A percentile compares a stretch with the other conserved stretches of the same genome.
These are phyloP conservation scores for Hipposideros larvatus DNA, from an alignment of 2,797 vertebrate species.

Conservation along the genomic window DNA sequence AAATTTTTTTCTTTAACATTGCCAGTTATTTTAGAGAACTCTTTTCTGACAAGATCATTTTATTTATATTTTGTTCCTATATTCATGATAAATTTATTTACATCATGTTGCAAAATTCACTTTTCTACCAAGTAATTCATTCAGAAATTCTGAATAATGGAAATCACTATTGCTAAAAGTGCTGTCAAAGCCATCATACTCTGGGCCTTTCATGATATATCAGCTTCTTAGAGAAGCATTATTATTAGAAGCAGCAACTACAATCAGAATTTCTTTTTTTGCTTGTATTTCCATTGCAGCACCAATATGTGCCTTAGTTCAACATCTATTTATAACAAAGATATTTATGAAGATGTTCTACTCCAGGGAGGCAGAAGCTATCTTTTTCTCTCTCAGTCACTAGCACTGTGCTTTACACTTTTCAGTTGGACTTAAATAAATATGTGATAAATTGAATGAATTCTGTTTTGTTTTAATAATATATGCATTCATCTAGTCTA, in stretches of 20 bases:
- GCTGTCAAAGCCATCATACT: neutral
- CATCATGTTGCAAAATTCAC: neutral
- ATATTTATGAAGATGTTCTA: slow-evolving; percentile 55
- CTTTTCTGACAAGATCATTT: neutral
- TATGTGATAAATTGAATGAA: slow-evolving; percentile 66
- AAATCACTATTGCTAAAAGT: neutral
- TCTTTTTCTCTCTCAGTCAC: neutral
- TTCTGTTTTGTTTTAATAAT: slow-evolving; percentile 53
- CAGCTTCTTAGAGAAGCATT: neutral
- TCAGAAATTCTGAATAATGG: slow-evolving; percentile 26
- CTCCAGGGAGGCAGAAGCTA: neutral
- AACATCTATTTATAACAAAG: neutral
- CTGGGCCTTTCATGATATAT: neutral
- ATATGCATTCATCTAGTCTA: neutral
- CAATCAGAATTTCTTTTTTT: neutral
- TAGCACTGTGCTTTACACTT: slow-evolving; percentile 28
- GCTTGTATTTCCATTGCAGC: neutral
- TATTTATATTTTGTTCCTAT: neutral
- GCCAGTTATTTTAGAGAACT: neutral
- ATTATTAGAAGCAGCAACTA: neutral
- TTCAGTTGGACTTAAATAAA: slow-evolving; percentile 29
- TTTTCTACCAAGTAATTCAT: neutral
- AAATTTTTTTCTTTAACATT: neutral
- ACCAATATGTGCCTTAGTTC: neutral
- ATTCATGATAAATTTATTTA: neutral